phyloP scores from a whole-genome alignment of 2,113 vertebrate genomes.

The Lota lota region DNA sequence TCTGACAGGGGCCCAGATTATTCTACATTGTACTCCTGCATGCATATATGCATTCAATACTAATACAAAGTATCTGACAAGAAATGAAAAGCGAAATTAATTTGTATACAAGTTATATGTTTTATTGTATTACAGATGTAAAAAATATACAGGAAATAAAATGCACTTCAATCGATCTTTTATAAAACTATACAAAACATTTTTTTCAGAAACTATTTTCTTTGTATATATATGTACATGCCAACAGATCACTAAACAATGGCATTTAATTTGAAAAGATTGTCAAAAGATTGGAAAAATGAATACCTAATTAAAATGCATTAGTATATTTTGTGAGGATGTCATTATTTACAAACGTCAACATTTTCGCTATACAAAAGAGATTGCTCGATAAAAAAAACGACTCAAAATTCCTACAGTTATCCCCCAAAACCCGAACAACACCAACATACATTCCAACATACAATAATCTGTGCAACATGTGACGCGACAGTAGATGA shows the following conservation, averaged over 20 bases:
- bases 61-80: too few relatives aligned
- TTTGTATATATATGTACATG: slow-evolving; percentile 2
- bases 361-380: too few relatives aligned
- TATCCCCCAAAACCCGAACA: too few relatives aligned
- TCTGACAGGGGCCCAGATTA: background rate
- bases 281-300: background rate
- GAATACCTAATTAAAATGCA: too few relatives aligned
- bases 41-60: too few relatives aligned
- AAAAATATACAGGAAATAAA: background rate
- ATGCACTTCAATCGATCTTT: background rate
- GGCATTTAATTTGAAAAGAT: slow-evolving; percentile 17
- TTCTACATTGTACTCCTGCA: too few relatives aligned
- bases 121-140: slow-evolving; percentile 25
- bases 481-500: background rate
- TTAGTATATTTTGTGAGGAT: too few relatives aligned
- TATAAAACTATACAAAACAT: slow-evolving; percentile 16
- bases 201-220: background rate
- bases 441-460: background rate
- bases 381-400: too few relatives aligned
- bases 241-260: slow-evolving; percentile 25
- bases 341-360: too few relatives aligned
- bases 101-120: slow-evolving; percentile 15
- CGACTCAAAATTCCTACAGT: too few relatives aligned
- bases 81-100: background rate
- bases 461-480: background rate